Percentiles rank a stretch among this genome's conserved stretches.
Conservation (phyloP, 2,113 vertebrate genomes). For the Mungos mungo region DNA sequence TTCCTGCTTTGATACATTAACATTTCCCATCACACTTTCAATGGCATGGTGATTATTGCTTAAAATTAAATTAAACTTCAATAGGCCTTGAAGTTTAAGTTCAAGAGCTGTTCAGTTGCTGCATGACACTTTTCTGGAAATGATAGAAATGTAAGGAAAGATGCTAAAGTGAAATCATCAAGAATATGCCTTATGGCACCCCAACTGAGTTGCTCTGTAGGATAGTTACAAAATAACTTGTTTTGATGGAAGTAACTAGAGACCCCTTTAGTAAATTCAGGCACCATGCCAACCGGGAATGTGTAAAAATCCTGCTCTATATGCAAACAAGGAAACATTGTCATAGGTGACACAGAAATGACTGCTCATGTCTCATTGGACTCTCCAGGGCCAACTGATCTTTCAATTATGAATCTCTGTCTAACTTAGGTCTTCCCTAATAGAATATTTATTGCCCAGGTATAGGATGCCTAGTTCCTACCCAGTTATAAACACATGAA, state of each 20-base stretch:
- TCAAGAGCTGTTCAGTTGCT: neutral
- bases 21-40: slow-evolving; percentile 56
- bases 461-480: neutral
- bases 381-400: neutral
- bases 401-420: neutral
- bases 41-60: slow-evolving; percentile 38
- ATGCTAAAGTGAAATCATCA: neutral
- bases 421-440: neutral
- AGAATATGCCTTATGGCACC: neutral
- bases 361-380: neutral
- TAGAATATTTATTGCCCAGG: neutral
- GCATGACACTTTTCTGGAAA: slow-evolving; percentile 8
- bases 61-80: slow-evolving; percentile 71
- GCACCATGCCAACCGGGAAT: neutral
- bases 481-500: neutral
- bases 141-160: neutral
- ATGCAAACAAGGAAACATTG: neutral
- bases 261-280: neutral
- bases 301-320: neutral
- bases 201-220: neutral
- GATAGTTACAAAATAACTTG: neutral
- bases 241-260: neutral
- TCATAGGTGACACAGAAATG: neutral
- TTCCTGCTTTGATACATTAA: slow-evolving; percentile 56
- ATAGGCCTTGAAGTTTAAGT: slow-evolving; percentile 22